phyloP scores from a whole-genome alignment of 2,797 vertebrate genomes.

The Choloepus didactylus region DNA sequence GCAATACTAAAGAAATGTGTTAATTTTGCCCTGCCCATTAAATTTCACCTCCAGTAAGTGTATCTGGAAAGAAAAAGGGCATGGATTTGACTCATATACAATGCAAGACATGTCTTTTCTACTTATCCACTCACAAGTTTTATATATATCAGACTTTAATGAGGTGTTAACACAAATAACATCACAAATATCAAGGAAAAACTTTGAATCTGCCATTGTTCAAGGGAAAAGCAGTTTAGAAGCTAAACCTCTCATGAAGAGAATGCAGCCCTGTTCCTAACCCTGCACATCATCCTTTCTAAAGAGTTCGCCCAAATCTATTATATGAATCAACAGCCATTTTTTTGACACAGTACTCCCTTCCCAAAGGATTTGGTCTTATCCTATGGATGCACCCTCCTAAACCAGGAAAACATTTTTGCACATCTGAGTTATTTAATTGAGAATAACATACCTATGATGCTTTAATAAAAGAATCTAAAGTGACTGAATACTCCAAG shows the following conservation, averaged over 20 bases:
- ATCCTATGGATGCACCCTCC: not conserved
- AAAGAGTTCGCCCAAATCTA: not conserved
- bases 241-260: not conserved
- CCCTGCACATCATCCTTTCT: not conserved
- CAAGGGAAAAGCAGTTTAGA: constrained; percentile 18
- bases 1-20: not conserved
- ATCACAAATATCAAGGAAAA: not conserved
- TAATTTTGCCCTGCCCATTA: not conserved
- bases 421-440: not conserved
- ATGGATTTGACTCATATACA: not conserved
- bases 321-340: not conserved
- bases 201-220: not conserved
- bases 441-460: not conserved
- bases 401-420: constrained; percentile 18
- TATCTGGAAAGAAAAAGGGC: not conserved
- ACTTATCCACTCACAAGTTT: not conserved
- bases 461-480: not conserved
- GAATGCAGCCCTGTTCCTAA: not conserved
- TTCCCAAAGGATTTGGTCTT: not conserved
- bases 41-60: not conserved
- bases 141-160: not conserved
- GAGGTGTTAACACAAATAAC: not conserved
- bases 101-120: not conserved
- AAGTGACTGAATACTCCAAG: not conserved
- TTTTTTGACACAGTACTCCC: not conserved